Percentiles rank a stretch among this genome's conserved stretches.
These are phyloP conservation scores for Oxygymnocypris stewartii DNA, from an alignment of 2,113 vertebrate genomes.

Conservation along the genomic window DNA sequence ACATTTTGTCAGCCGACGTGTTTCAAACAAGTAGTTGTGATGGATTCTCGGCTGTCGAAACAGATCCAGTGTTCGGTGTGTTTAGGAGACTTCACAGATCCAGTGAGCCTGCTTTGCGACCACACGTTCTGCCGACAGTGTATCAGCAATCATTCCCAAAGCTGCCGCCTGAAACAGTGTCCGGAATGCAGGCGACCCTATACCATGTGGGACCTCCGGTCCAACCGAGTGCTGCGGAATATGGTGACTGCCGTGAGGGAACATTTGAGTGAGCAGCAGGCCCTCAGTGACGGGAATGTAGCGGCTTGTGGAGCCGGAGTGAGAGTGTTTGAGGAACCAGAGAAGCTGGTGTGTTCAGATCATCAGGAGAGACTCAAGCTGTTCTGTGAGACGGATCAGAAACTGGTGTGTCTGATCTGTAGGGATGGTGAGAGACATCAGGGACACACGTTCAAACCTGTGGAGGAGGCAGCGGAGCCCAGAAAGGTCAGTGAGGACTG, in stretches of 20 bases:
- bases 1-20: neutral
- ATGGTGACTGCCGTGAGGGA: constrained; percentile 53
- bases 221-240: constrained; percentile 57
- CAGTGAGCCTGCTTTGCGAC: constrained; percentile 65
- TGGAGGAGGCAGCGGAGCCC: constrained; percentile 48
- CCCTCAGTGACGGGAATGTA: constrained; percentile 3
- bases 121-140: constrained; percentile 67
- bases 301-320: neutral
- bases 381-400: constrained; percentile 59
- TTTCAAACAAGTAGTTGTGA: constrained; percentile 27
- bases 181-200: constrained; percentile 57
- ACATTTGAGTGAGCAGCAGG: constrained; percentile 52
- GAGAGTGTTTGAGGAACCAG: constrained; percentile 38
- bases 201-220: constrained; percentile 50
- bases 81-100: constrained; percentile 63
- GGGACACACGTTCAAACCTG: constrained; percentile 57
- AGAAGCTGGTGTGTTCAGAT: constrained; percentile 51
- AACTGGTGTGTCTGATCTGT: constrained; percentile 58
- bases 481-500: constrained; percentile 47
- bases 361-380: constrained; percentile 60
- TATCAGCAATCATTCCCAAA: constrained; percentile 54
- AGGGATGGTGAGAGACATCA: constrained; percentile 56
- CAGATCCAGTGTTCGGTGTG: constrained; percentile 60
- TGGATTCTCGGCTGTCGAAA: constrained; percentile 54
- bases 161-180: constrained; percentile 42